Percentiles rank a stretch among this genome's conserved stretches.
Conservation (phyloP, 2,888 invertebrate genomes). For the Unio pictorum region DNA sequence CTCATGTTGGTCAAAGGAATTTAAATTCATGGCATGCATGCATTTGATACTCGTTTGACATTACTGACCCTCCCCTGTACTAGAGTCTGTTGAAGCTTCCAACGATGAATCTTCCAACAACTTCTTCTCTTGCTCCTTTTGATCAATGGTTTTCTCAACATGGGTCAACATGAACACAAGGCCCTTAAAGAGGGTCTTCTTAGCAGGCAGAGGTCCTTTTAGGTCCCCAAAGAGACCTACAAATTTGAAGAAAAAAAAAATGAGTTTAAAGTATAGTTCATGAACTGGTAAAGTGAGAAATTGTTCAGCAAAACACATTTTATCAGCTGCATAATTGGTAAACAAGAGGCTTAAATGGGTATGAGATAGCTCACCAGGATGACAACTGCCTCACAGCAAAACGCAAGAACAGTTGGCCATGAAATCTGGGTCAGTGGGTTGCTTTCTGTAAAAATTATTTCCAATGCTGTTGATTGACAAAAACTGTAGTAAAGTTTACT, state of each 20-base stretch:
- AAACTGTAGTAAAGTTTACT: too few species aligned
- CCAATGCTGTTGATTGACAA: too few species aligned
- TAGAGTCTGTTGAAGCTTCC: slow-evolving; percentile 56
- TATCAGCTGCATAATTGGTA: neutral
- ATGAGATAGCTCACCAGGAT: too few species aligned
- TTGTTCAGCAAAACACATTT: neutral
- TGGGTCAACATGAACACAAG: slow-evolving; percentile 59
- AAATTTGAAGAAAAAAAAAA: neutral
- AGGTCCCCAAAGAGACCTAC: slow-evolving; percentile 32
- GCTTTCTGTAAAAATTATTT: too few species aligned
- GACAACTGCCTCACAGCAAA: too few species aligned
- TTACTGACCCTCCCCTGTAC: slow-evolving; percentile 41
- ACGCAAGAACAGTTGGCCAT: too few species aligned
- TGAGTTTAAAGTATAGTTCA: neutral
- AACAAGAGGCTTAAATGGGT: too few species aligned
- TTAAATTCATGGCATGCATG: too few species aligned
- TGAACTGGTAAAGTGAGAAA: neutral
- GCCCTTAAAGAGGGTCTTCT: slow-evolving; percentile 47
- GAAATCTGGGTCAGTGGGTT: too few species aligned
- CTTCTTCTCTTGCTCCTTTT: slow-evolving; percentile 46
- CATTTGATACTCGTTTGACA: neutral
- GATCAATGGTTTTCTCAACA: slow-evolving; percentile 51
- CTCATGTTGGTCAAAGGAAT: too few species aligned
- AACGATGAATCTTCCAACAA: slow-evolving; percentile 44
- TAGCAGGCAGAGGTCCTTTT: slow-evolving; percentile 33